Percentiles rank a stretch among this genome's conserved stretches.
Evolutionary conservation across 2,888 invertebrate genomes (phyloP).

Genomic region (Antheraea assamensis): DNA sequence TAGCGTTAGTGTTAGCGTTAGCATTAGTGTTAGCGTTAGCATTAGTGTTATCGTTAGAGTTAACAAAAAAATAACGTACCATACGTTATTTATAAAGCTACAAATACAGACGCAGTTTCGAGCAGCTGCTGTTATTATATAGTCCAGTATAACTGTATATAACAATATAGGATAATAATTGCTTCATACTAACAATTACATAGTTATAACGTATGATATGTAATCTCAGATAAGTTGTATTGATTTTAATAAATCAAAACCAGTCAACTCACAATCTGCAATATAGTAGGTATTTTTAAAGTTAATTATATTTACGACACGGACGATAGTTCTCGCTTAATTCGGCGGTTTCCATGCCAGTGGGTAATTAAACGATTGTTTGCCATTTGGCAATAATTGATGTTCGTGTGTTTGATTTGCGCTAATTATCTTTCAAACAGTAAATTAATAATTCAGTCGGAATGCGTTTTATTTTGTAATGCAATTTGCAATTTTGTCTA

Average conservation of each 20-base stretch:
- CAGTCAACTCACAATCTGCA: slow-evolving; percentile 31
- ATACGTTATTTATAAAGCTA: no score
- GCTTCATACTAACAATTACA: neutral
- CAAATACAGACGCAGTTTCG: no score
- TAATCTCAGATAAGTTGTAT: neutral
- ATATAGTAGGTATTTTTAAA: slow-evolving; percentile 33
- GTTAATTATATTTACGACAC: slow-evolving; percentile 62
- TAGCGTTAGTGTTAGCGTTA: no score
- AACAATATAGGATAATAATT: no score
- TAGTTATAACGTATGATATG: neutral
- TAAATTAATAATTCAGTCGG: slow-evolving; percentile 60
- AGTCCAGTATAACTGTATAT: no score
- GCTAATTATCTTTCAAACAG: slow-evolving; percentile 73
- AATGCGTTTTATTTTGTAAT: slow-evolving; percentile 40
- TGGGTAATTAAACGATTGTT: slow-evolving; percentile 78
- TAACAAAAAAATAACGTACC: no score
- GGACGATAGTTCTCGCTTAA: slow-evolving; percentile 61
- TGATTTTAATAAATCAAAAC: slow-evolving; percentile 17
- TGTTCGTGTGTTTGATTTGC: slow-evolving; percentile 76
- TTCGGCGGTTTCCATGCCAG: slow-evolving; percentile 72
- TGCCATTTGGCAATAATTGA: slow-evolving; percentile 78
- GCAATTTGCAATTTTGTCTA: slow-evolving; percentile 21
- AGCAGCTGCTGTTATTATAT: no score
- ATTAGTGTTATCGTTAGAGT: no score
- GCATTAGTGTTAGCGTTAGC: no score